Evolutionary conservation across 2,888 invertebrate genomes (phyloP).

Genomic region (Tipula helvola): DNA sequence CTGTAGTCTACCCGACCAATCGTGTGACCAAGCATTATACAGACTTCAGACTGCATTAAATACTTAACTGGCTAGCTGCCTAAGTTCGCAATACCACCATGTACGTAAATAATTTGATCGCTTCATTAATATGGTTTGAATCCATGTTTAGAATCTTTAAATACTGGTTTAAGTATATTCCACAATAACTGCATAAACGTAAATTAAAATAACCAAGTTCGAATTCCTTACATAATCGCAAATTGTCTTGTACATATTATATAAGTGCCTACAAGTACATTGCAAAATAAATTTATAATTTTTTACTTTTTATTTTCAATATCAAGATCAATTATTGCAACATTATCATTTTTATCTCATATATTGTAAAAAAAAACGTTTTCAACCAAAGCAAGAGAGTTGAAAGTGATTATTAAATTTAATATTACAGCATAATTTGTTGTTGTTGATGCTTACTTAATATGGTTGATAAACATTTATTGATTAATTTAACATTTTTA

Average conservation of each 20-base stretch:
- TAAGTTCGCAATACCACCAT: no score
- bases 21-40: no score
- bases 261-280: not conserved
- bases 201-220: not conserved
- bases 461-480: not conserved
- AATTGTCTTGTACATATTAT: not conserved
- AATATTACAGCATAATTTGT: not conserved
- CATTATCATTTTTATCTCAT: not conserved
- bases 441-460: not conserved
- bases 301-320: not conserved
- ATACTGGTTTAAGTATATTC: no score
- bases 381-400: not conserved
- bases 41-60: no score
- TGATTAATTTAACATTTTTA: not conserved
- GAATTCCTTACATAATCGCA: not conserved
- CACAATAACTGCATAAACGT: no score
- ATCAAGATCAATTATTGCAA: not conserved
- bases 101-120: no score
- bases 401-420: not conserved
- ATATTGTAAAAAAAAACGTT: not conserved
- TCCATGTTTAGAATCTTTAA: no score
- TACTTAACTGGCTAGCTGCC: no score
- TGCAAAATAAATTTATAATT: not conserved
- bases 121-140: no score
- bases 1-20: no score